Evolutionary conservation across 1,140 invertebrate species (phyloP).

Genomic region (Diplogasteroides magnus): DNA sequence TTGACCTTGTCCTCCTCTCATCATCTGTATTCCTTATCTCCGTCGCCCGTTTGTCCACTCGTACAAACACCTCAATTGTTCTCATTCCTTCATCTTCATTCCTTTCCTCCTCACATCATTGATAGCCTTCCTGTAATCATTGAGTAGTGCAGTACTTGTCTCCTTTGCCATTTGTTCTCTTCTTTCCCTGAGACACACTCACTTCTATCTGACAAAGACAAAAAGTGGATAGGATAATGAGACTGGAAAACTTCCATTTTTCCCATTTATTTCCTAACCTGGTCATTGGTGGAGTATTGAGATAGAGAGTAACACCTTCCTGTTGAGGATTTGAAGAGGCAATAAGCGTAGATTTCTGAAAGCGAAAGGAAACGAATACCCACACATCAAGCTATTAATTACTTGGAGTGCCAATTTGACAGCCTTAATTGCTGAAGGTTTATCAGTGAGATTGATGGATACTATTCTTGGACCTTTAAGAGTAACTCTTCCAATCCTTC

Average conservation of each 20-base stretch:
- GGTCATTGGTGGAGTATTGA: background rate
- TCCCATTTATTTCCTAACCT: background rate
- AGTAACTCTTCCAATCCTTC: background rate
- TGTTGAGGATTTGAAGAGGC: background rate
- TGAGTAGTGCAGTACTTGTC: background rate
- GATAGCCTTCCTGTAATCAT: background rate
- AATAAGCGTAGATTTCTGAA: background rate
- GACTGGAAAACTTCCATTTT: too few species aligned
- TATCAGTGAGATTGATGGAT: background rate
- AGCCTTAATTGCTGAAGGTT: background rate
- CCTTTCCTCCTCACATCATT: background rate
- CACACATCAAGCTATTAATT: background rate
- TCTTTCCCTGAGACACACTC: background rate
- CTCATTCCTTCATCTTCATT: too few species aligned
- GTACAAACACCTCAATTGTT: background rate
- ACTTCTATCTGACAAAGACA: background rate
- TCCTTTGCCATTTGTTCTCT: background rate
- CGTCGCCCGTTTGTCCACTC: background rate
- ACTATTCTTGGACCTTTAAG: background rate
- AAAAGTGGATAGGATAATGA: too few species aligned
- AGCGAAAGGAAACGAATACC: background rate
- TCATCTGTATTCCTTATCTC: background rate
- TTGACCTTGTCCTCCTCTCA: background rate
- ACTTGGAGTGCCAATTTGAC: background rate
- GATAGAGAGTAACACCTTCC: background rate